Percentiles rank a stretch among this genome's conserved stretches.
phyloP scores from a whole-genome alignment of 2,888 invertebrate species.

The Caenorhabditis virilis region DNA sequence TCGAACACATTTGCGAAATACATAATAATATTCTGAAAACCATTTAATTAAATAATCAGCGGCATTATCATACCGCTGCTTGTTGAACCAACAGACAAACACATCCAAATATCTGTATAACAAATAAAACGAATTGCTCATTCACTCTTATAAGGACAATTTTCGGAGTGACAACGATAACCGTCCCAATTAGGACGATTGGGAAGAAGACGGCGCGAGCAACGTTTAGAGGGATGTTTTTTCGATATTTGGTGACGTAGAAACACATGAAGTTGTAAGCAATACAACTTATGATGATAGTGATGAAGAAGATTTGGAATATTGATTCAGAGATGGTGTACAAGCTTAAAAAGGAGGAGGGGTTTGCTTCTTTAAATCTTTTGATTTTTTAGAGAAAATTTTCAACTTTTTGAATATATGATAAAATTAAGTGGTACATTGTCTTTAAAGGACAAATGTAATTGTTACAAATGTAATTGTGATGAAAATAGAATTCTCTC shows the following conservation, averaged over 20 bases:
- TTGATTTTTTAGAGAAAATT: no score
- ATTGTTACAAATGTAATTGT: no score
- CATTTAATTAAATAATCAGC: no score
- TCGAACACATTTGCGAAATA: constrained; percentile 11
- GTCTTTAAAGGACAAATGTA: no score
- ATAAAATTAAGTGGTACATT: neutral
- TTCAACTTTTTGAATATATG: neutral
- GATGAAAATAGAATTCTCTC: no score
- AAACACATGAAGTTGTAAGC: constrained; percentile 34
- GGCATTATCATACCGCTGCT: neutral
- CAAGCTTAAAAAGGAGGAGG: no score
- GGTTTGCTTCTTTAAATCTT: no score
- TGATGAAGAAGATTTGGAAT: constrained; percentile 32
- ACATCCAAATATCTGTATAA: constrained; percentile 24
- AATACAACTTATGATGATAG: constrained; percentile 22
- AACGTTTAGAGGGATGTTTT: constrained; percentile 14
- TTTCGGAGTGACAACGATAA: constrained; percentile 26
- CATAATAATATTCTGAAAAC: constrained; percentile 7
- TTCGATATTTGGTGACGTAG: constrained; percentile 28
- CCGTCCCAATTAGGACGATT: constrained; percentile 22
- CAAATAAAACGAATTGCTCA: constrained; percentile 26
- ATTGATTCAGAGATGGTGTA: constrained; percentile 11
- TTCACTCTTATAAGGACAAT: constrained; percentile 8
- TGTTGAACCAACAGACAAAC: constrained; percentile 19
- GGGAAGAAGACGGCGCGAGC: constrained; percentile 13